These are phyloP conservation scores for Cygnus olor DNA, from an alignment of 2,797 vertebrate species.

Conservation along the genomic window DNA sequence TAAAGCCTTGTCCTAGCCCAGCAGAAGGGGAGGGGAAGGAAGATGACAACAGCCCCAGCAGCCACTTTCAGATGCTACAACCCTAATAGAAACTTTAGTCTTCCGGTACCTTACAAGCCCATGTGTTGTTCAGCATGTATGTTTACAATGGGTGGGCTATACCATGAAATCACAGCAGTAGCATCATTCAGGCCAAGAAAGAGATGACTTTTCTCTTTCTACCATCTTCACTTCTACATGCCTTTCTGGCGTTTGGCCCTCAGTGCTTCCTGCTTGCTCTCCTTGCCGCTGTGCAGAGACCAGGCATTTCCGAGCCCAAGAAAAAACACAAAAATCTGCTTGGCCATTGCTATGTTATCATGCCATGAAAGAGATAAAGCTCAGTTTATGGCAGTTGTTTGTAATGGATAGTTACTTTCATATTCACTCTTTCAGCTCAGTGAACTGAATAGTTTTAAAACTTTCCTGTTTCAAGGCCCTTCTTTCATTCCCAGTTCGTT, in stretches of 20 bases:
- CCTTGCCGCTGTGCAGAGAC: background rate
- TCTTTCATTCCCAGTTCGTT: background rate
- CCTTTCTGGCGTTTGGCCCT: background rate
- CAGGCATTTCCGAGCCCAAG: background rate
- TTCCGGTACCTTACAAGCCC: background rate
- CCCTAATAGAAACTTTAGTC: background rate
- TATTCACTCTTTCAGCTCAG: background rate
- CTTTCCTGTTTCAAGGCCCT: background rate
- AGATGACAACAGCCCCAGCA: background rate
- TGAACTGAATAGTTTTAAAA: background rate
- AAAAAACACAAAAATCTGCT: background rate
- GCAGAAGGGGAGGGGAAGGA: background rate
- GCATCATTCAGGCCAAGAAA: background rate
- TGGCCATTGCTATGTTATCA: background rate
- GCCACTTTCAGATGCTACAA: accelerated
- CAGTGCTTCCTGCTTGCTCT: background rate
- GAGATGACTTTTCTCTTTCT: background rate
- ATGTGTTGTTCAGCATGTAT: background rate
- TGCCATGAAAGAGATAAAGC: background rate
- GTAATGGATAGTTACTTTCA: background rate
- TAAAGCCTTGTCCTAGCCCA: background rate
- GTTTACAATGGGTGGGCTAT: background rate
- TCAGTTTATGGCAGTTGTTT: background rate
- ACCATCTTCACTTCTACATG: background rate
- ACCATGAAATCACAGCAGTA: background rate